Evolutionary conservation across 2,888 invertebrate species (phyloP), one percentile per base, ranked within the genome.

Genomic region (Hypsopygia costalis): DNA sequence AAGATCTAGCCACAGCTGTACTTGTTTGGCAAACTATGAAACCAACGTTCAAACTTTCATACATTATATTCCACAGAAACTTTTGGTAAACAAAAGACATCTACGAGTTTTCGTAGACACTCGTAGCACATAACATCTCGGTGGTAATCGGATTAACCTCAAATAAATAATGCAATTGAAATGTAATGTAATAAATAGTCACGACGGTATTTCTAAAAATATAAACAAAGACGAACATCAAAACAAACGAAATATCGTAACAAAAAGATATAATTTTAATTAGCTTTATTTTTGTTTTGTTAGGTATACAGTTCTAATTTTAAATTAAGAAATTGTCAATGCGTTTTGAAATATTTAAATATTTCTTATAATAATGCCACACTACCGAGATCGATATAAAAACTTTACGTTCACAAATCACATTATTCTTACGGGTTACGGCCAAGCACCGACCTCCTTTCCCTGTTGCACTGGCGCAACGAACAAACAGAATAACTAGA

Each of bases 401-500:
- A 68, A 63, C 54, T 45, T 54, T 43, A 51, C 46, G 51, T 65
- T 52, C 75, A 77, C 73, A 74, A 70, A 70, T 67, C 74, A 69
- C 78, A 63, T 49, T 57, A 60, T 67, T 76, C 70, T 78, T 77
- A 77, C 79, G 58, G 69, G 77, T 60, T 69, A 62, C 52, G 69
- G 69, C 69, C 70, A 62, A 70, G 65, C 73, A 73, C 67, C 83
- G 85, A 86, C 87, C 86, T 88, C 87, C 87, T 88, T 88, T 88
- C 85, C 69, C 82, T 60, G 76, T 58, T 77, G 81, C 81, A 85
- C 83, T 85, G 82, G 83, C 86, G 85, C 82, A 85, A 86, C 70
- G 73, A 73, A 72, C 79, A 83, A 83, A 85, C 79, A 81, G 73
- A 79, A 80, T 75, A 85, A 82, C 82, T 85, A 85, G 81, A 83